Percentiles rank a stretch among this genome's conserved stretches.
Evolutionary conservation across 2,888 invertebrate genomes (phyloP).

Genomic region (Amphimallon solstitiale): DNA sequence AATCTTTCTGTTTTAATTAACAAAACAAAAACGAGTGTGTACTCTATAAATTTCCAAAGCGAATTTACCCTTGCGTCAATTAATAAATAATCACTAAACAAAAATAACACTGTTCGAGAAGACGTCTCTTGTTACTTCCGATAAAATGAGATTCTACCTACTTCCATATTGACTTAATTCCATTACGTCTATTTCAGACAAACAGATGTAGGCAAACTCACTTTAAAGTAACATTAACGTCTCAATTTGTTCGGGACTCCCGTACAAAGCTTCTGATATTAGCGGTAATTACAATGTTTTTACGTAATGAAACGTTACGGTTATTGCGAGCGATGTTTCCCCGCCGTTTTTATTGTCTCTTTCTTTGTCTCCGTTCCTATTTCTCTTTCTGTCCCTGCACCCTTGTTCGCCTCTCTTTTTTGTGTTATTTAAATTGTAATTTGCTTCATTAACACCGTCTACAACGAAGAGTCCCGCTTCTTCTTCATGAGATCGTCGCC

Average conservation of each 20-base stretch:
- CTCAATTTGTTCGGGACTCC: conserved; percentile 8
- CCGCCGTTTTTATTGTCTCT: neutral
- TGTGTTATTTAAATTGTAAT: conserved; percentile 31
- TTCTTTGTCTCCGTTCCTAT: neutral
- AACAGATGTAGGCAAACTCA: conserved; percentile 20
- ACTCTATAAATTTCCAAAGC: neutral
- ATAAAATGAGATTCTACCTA: no score
- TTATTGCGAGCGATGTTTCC: conserved; percentile 1
- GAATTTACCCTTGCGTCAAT: neutral
- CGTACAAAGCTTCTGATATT: neutral
- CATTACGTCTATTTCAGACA: conserved; percentile 8
- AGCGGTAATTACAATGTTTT: conserved; percentile 12
- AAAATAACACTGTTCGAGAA: neutral
- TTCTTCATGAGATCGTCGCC: conserved; percentile 7
- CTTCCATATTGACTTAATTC: conserved; percentile 23
- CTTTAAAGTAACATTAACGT: conserved; percentile 24
- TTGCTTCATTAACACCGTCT: conserved; percentile 32
- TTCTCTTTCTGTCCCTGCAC: neutral
- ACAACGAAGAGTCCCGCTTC: neutral
- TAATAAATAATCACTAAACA: conserved; percentile 1
- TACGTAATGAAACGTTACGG: conserved; percentile 9
- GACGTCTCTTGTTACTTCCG: no score
- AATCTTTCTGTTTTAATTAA: no score
- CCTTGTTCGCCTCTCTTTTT: neutral
- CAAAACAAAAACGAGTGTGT: no score